These are phyloP conservation scores for Crenuchus spilurus DNA, from an alignment of 2,797 vertebrate genomes.

Conservation along the genomic window DNA sequence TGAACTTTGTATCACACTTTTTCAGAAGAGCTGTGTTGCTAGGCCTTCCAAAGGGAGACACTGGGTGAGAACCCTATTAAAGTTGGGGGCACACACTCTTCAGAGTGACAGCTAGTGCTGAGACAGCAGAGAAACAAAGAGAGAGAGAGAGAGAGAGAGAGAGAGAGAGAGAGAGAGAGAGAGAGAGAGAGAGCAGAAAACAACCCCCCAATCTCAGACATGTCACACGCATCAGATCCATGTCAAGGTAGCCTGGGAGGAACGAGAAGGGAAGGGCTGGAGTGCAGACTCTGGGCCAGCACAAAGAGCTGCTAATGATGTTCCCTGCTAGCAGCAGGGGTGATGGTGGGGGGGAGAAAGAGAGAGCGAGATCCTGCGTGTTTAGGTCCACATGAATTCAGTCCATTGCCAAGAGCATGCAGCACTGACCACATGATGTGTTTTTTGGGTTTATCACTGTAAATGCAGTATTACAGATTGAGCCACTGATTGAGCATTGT, in stretches of 20 bases:
- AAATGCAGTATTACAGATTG: too few relatives aligned
- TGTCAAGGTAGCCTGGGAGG: constrained; percentile 52
- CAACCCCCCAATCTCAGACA: constrained; percentile 50
- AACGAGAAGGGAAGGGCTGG: constrained; percentile 45
- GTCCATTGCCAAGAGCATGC: constrained; percentile 21
- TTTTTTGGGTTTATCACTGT: not conserved
- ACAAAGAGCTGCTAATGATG: constrained; percentile 55
- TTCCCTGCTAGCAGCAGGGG: constrained; percentile 36
- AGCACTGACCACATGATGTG: constrained; percentile 38
- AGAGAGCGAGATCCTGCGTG: constrained; percentile 34
- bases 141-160: constrained; percentile 28
- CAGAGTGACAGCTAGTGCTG: constrained; percentile 81
- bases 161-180: constrained; percentile 20
- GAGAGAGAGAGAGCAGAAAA: constrained; percentile 48
- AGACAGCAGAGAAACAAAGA: constrained; percentile 71
- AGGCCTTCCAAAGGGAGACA: constrained; percentile 74
- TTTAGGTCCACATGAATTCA: constrained; percentile 42
- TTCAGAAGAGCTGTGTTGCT: constrained; percentile 76
- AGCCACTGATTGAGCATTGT: too few relatives aligned
- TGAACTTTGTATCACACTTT: constrained; percentile 58
- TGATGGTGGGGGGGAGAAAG: not conserved
- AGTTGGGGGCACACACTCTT: constrained; percentile 77
- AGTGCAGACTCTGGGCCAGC: constrained; percentile 45
- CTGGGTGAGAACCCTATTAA: constrained; percentile 80
- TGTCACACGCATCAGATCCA: constrained; percentile 53